Evolutionary conservation across 2,888 invertebrate genomes (phyloP).

Genomic region (Oxycera nigricornis): DNA sequence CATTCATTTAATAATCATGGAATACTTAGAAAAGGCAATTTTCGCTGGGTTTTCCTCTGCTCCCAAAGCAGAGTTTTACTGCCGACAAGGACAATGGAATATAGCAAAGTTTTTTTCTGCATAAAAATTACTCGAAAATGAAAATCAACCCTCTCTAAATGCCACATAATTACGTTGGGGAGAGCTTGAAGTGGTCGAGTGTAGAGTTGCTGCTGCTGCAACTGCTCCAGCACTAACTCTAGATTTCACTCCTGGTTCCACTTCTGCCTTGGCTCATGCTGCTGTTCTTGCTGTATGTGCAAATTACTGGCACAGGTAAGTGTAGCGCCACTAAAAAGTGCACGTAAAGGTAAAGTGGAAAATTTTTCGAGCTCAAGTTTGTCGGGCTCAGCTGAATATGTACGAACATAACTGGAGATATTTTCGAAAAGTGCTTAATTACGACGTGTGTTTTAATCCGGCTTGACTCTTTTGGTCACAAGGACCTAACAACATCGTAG

Average conservation of each 20-base stretch:
- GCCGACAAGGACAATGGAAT: neutral
- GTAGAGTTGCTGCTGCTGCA: conserved; percentile 18
- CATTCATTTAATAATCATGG: conserved; percentile 31
- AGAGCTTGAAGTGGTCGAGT: conserved; percentile 19
- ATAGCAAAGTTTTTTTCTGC: conserved; percentile 6
- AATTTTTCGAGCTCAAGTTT: conserved; percentile 24
- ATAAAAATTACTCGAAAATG: conserved; percentile 1
- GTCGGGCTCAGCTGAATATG: conserved; percentile 27
- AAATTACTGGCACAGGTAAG: conserved; percentile 34
- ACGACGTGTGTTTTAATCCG: conserved; percentile 41
- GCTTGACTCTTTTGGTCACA: conserved; percentile 44
- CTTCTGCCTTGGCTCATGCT: neutral
- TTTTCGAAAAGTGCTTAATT: conserved; percentile 42
- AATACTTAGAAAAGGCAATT: conserved; percentile 34
- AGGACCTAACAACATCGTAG: conserved; percentile 37
- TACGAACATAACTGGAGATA: conserved; percentile 36
- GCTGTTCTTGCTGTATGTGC: conserved; percentile 32
- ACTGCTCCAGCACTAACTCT: neutral
- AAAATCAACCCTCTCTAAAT: conserved; percentile 32
- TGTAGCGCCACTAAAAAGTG: conserved; percentile 33
- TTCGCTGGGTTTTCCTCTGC: neutral
- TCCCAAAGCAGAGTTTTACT: neutral
- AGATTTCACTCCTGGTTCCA: neutral
- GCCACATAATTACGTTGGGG: conserved; percentile 38
- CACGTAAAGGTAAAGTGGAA: conserved; percentile 35